phyloP scores from a whole-genome alignment of 2,888 invertebrate genomes.

The Idaea dimidiata region DNA sequence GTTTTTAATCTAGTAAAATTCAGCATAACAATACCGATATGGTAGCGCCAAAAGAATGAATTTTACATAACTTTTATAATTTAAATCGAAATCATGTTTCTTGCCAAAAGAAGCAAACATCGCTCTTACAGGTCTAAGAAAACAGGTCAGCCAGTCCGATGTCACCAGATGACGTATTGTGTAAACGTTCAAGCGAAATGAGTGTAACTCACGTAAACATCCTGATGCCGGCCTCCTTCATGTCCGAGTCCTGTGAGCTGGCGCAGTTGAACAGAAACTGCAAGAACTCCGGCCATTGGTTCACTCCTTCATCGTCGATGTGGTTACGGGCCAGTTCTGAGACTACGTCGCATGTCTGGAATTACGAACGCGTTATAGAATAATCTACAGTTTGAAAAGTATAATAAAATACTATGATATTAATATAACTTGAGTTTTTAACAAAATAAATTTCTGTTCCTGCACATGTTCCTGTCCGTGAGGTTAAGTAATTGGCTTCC shows the following conservation, averaged over 20 bases:
- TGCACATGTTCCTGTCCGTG: no score
- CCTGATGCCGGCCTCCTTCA: constrained; percentile 96
- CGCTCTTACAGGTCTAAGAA: no score
- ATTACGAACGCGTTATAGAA: not conserved
- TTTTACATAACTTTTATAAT: constrained; percentile 42
- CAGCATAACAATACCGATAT: constrained; percentile 35
- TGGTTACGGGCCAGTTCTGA: constrained; percentile 97
- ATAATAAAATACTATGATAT: no score
- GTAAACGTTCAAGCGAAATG: no score
- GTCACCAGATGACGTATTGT: no score
- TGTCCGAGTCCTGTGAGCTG: constrained; percentile 88
- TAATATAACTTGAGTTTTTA: no score
- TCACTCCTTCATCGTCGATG: constrained; percentile 97
- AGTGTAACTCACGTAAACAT: constrained; percentile 90
- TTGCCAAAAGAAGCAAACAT: no score
- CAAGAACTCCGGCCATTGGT: constrained; percentile 98
- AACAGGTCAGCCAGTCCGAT: no score
- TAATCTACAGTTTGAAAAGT: no score
- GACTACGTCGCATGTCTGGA: constrained; percentile 92
- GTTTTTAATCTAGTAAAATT: constrained; percentile 65
- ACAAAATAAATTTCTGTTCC: no score
- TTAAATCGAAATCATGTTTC: no score
- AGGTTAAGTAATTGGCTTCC: no score
- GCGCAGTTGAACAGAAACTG: constrained; percentile 97
- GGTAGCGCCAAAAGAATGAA: constrained; percentile 41